phyloP scores from a whole-genome alignment of 2,888 invertebrate species.

The Neoaliturus tenellus region DNA sequence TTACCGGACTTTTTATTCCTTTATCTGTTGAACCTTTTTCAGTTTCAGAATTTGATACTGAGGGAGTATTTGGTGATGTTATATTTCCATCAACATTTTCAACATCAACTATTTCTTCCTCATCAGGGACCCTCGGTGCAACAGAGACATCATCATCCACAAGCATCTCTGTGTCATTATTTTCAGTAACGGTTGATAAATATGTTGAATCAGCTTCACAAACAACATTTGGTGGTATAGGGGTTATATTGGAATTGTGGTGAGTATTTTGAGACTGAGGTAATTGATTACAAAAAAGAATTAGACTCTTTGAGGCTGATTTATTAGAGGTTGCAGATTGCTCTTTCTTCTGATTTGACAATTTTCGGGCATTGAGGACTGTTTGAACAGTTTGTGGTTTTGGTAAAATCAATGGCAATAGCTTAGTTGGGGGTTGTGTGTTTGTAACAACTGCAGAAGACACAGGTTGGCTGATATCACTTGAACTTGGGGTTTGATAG shows the following conservation, averaged over 20 bases:
- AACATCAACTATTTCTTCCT: conserved; percentile 4
- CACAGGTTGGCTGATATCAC: neutral
- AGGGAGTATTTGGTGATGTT: neutral
- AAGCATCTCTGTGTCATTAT: neutral
- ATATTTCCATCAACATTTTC: conserved; percentile 6
- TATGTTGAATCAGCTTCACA: neutral
- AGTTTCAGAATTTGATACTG: neutral
- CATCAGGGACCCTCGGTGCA: neutral
- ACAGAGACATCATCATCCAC: neutral
- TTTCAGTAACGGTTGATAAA: neutral
- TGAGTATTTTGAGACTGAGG: neutral
- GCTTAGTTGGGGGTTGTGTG: neutral
- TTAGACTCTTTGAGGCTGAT: neutral
- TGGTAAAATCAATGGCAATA: neutral
- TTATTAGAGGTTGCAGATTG: neutral
- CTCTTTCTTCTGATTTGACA: neutral
- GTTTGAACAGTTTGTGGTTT: conserved; percentile 1
- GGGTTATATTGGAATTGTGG: neutral
- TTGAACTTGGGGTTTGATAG: neutral
- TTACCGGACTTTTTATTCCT: neutral
- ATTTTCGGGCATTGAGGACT: neutral
- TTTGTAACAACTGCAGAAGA: neutral
- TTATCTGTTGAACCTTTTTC: neutral
- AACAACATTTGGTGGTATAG: conserved; percentile 3
- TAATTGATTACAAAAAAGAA: neutral